phyloP scores from a whole-genome alignment of 1,140 invertebrate species.

The Thaumetopoea pityocampa region DNA sequence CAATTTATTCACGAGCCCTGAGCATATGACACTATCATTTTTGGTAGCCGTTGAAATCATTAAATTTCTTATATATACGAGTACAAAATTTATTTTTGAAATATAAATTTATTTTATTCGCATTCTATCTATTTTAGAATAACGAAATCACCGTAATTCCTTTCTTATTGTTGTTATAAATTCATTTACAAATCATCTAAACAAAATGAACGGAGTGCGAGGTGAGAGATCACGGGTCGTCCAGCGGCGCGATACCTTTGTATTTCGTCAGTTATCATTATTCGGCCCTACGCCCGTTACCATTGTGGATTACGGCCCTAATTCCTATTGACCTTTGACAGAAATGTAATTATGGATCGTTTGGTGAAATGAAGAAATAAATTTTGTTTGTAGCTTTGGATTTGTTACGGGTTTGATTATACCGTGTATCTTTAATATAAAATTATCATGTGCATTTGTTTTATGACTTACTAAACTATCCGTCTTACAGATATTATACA shows the following conservation, averaged over 20 bases:
- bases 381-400: constrained; percentile 2
- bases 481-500: no score
- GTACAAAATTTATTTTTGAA: no score
- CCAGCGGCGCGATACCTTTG: constrained; percentile 16
- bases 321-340: constrained; percentile 21
- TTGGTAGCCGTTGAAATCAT: no score
- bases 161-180: constrained; percentile 16
- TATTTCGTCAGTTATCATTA: constrained; percentile 26
- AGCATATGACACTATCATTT: no score
- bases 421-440: not conserved
- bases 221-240: constrained; percentile 34
- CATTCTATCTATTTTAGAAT: no score
- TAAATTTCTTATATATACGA: no score
- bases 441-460: no score
- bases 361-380: constrained; percentile 1
- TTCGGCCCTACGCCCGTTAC: constrained; percentile 14
- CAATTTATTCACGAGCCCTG: no score
- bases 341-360: constrained; percentile 14
- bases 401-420: not conserved
- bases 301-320: constrained; percentile 24
- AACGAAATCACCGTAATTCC: no score
- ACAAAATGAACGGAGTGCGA: constrained; percentile 16
- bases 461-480: no score
- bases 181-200: constrained; percentile 13
- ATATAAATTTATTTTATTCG: no score